Evolutionary conservation across 1,140 invertebrate species (phyloP).

Genomic region (Portunus trituberculatus): DNA sequence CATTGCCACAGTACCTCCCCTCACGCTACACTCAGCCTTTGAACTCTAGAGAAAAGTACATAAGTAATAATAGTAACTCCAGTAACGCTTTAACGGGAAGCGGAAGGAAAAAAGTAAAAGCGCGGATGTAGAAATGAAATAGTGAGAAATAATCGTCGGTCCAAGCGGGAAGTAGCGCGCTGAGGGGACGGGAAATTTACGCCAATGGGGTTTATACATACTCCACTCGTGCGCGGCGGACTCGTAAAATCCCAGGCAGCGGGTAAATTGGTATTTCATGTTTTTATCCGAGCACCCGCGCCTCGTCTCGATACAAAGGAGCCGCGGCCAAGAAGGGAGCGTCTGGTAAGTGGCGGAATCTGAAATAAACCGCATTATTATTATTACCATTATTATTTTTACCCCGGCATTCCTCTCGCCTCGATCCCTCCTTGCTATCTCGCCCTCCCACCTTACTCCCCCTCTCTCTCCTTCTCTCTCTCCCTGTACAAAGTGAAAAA

Average conservation of each 20-base stretch:
- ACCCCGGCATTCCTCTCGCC: too few species aligned
- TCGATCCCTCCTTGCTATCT: too few species aligned
- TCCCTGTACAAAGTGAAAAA: background rate
- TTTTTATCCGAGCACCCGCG: background rate
- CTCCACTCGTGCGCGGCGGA: background rate
- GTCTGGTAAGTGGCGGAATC: background rate
- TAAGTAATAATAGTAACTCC: background rate
- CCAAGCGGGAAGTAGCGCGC: background rate
- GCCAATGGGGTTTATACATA: slow-evolving; percentile 1
- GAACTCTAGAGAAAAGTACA: too few species aligned
- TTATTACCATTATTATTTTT: background rate
- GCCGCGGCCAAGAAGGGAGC: background rate
- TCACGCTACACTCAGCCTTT: too few species aligned
- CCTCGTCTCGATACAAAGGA: background rate
- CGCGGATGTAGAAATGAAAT: background rate
- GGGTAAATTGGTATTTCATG: slow-evolving; percentile 6
- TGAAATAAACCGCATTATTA: background rate
- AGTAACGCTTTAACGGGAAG: background rate
- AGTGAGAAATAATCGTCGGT: background rate
- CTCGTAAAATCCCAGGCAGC: background rate
- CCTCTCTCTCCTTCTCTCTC: background rate
- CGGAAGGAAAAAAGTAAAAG: background rate
- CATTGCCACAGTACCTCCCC: too few species aligned
- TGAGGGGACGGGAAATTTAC: background rate
- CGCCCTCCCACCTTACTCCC: too few species aligned